Evolutionary conservation across 23 tunicate genomes (phyloP), one percentile per base, ranked within the genome.

Genomic region (Diplosoma virens): DNA sequence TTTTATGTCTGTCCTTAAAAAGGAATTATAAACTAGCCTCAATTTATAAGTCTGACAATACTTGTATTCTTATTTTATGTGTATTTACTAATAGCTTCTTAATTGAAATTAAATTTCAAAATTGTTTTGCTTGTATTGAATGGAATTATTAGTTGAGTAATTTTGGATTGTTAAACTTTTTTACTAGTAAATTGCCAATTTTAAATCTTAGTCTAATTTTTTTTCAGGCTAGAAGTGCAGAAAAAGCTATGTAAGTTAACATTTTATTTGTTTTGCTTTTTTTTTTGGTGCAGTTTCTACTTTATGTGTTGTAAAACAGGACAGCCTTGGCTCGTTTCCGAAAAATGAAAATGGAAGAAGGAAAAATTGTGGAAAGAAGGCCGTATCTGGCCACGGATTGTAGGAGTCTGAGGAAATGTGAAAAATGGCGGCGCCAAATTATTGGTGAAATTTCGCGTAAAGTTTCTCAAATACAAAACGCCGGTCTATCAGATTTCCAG

Each of bases 401-500:
- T 36, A 52, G 64, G 77, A 81, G 66, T 64, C 32, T 92, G 32
- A 64, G 80, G 36, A 92, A 92, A 71, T 89, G 97, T 77, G 89
- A 88, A 36, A 86, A 92, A 71, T 95, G 99, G 99, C 68, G 99
- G 6, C 74, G 99, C 17, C 92, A 95, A 71, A 95, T 89, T 54
- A 73, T 95, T 52, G 97, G 95, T 3, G 99, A 95, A 72, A 77
- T 95, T 7, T 95, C 99, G 2, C 77, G 86, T 54, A 95, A 95
- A 89, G 95, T 95, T 63, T 80, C 99, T n/a, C 99, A 95, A 58
- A 95, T 95, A 41, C 99, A 95, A 80, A 95, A 95, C 33, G 99
- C 99, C 71, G 99, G 99, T 14, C 73, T 95, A 2, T 52, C 75
- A 17, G 96, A 89, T 46, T 94, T 92, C 65, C 99, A 92, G 86